Evolutionary conservation across 1,140 invertebrate species (phyloP), one percentile per base, ranked within the genome.

Genomic region (Delia radicum): DNA sequence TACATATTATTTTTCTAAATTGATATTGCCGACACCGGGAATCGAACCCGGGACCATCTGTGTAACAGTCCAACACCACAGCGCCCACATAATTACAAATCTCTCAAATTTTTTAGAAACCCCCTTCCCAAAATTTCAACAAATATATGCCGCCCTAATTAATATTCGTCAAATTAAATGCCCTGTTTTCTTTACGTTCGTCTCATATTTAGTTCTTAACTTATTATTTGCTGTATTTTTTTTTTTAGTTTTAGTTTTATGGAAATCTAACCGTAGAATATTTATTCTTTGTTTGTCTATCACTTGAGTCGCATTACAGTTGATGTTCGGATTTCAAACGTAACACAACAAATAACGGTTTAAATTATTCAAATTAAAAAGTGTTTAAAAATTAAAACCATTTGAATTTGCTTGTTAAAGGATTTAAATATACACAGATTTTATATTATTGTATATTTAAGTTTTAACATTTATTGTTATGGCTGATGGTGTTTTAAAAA

Each of bases 401-500:
- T 33, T 74, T 21, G 7, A 31, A 61, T 33, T 13, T 31, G 10
- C 15, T 62, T 62, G n/a, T 29, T 24, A 27, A 46, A 10, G 1
- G 18, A 62, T 62, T 62, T 8, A 74, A 33, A 63, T 33, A 13
- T 62, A 62, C 37, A n/a, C 27, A 6, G 8, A 29, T 48, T 6
- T 62, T 27, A 62, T 24, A 18, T 18, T 27, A 63, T 24, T 33
- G 2, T 71, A 8, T 18, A 24, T 71, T 18, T 2, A 71, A 37
- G 15, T 29, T 69, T 31, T 5, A 27, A 28, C 3, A 26, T 10
- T 63, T 63, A 3, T 8, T 15, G 55, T 69, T 33, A 76, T 85
- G 83, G 82, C 81, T 3, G 80, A 80, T 73, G 80, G 83, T 26
- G 83, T 81, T 27, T 79, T 85, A 61, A 85, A 78, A 76, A 81